These are phyloP conservation scores for Matsumurasca onukii DNA, from an alignment of 1,140 invertebrate species.

Conservation along the genomic window DNA sequence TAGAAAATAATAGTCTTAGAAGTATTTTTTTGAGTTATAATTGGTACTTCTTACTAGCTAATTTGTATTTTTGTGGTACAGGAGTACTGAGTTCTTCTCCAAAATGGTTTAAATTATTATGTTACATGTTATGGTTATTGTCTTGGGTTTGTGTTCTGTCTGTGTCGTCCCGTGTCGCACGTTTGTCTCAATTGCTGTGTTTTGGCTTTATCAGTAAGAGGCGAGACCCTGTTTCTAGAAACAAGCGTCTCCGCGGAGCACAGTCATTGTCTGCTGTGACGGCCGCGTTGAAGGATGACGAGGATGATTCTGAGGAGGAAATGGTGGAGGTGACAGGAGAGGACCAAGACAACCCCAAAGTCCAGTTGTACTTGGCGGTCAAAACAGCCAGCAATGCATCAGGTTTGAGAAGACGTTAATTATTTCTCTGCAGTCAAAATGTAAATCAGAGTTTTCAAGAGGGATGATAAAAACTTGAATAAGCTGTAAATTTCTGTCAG, in stretches of 20 bases:
- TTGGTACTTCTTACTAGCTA: background rate
- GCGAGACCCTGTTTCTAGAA: slow-evolving; percentile 41
- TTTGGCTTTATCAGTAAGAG: slow-evolving; percentile 18
- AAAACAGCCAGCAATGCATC: slow-evolving; percentile 66
- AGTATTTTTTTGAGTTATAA: background rate
- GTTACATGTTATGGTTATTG: no score
- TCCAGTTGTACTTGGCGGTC: slow-evolving; percentile 78
- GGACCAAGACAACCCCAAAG: slow-evolving; percentile 70
- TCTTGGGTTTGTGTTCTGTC: slow-evolving; percentile 19
- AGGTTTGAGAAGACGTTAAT: no score
- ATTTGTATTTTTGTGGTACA: background rate
- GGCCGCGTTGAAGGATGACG: slow-evolving; percentile 58
- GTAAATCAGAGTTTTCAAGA: no score
- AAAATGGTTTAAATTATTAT: no score
- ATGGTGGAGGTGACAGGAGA: slow-evolving; percentile 62
- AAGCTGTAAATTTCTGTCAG: no score
- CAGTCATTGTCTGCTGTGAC: slow-evolving; percentile 57
- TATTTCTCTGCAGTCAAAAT: no score
- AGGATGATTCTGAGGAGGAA: slow-evolving; percentile 55
- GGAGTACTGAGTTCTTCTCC: background rate
- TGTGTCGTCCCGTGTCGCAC: slow-evolving; percentile 11
- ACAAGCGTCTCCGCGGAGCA: slow-evolving; percentile 49
- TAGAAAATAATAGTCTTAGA: background rate
- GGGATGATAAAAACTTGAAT: no score
- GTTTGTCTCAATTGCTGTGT: background rate